Percentiles rank a stretch among this genome's conserved stretches.
Conservation (phyloP, 2,797 vertebrate species). For the Dryobates pubescens region DNA sequence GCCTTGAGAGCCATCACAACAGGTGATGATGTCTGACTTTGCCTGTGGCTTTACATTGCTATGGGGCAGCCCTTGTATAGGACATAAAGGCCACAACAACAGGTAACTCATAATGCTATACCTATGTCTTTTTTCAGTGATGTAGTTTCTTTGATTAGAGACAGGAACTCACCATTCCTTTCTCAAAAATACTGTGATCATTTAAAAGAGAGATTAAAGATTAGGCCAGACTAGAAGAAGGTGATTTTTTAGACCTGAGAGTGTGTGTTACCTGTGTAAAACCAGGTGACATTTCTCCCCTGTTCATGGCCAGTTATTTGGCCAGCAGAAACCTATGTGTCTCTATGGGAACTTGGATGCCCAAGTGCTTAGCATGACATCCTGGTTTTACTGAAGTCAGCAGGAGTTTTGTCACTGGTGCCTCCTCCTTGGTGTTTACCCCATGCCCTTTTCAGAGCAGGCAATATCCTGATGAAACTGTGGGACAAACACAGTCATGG, state of each 20-base stretch:
- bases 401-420: not conserved
- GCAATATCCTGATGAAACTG: not conserved
- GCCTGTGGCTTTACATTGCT: not conserved
- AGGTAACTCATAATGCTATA: not conserved
- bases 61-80: not conserved
- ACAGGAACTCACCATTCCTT: not conserved
- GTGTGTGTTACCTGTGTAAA: not conserved
- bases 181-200: not conserved
- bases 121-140: not conserved
- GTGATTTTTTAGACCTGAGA: not conserved
- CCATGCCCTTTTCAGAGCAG: not conserved
- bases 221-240: not conserved
- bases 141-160: not conserved
- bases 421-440: not conserved
- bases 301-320: not conserved
- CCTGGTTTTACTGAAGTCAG: not conserved
- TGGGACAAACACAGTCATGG: not conserved
- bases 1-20: not conserved
- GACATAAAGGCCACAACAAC: not conserved
- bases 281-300: not conserved
- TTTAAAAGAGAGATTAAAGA: not conserved
- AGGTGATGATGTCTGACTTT: not conserved
- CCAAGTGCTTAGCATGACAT: not conserved
- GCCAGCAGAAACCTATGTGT: not conserved
- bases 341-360: accelerated